Evolutionary conservation across 1,140 invertebrate species (phyloP).

Genomic region (Alviniconcha marisindica): DNA sequence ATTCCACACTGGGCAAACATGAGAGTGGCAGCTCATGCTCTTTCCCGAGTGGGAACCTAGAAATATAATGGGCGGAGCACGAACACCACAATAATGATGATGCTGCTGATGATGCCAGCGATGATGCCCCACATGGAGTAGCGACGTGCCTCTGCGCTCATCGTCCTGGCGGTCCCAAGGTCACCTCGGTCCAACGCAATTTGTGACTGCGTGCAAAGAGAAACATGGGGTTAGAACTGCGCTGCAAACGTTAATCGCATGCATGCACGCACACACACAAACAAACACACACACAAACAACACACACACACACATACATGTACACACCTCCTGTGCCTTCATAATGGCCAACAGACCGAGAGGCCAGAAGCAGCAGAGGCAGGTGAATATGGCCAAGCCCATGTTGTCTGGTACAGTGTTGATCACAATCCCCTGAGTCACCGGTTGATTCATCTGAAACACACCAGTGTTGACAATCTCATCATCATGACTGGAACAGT

Average conservation of each 20-base stretch:
- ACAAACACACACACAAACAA: not conserved
- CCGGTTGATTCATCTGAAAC: constrained; percentile 36
- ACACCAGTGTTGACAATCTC: no score
- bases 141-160: constrained; percentile 4
- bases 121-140: constrained; percentile 35
- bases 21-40: no score
- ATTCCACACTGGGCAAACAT: no score
- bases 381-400: constrained; percentile 49
- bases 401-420: constrained; percentile 47
- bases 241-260: not conserved
- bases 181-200: constrained; percentile 31
- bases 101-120: constrained; percentile 6
- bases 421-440: not conserved
- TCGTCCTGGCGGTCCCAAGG: not conserved
- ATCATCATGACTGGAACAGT: no score
- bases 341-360: constrained; percentile 54
- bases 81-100: constrained; percentile 32
- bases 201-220: constrained; percentile 8
- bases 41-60: not conserved
- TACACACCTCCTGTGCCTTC: constrained; percentile 44
- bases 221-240: no score
- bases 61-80: constrained; percentile 12
- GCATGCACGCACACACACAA: not conserved
- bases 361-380: constrained; percentile 55
- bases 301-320: not conserved